Evolutionary conservation across 2,888 invertebrate genomes (phyloP).

Genomic region (Amaurobius ferox): DNA sequence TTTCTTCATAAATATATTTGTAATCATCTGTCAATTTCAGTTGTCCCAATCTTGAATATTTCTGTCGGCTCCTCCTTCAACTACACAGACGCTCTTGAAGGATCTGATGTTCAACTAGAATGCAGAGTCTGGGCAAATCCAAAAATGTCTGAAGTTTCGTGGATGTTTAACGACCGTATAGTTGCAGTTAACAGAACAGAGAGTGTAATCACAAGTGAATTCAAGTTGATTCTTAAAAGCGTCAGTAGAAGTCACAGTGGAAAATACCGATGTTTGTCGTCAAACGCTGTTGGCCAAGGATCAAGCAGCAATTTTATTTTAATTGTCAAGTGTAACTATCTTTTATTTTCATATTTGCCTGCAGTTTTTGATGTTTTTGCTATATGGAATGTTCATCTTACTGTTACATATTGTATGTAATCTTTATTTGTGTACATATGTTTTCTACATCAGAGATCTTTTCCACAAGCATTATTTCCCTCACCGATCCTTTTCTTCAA

Average conservation of each 20-base stretch:
- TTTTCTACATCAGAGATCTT: too few relatives aligned
- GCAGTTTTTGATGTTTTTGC: too few relatives aligned
- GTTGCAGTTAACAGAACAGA: conserved; percentile 54
- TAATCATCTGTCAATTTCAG: conserved; percentile 80
- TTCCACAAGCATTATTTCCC: too few relatives aligned
- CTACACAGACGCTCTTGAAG: conserved; percentile 91
- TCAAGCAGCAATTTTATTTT: conserved; percentile 73
- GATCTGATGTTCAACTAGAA: conserved; percentile 94
- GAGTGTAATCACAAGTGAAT: conserved; percentile 74
- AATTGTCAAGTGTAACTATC: conserved; percentile 74
- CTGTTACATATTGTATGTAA: too few relatives aligned
- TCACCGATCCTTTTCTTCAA: too few relatives aligned
- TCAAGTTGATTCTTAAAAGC: conserved; percentile 74
- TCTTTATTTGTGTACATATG: too few relatives aligned
- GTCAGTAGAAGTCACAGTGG: conserved; percentile 73
- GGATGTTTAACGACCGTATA: conserved; percentile 79
- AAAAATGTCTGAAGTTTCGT: conserved; percentile 87
- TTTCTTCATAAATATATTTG: too few relatives aligned
- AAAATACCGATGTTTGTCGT: conserved; percentile 74
- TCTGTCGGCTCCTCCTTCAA: conserved; percentile 89
- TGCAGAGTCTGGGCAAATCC: conserved; percentile 94
- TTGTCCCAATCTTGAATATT: conserved; percentile 89
- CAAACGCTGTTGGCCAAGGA: conserved; percentile 74
- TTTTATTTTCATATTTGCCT: too few relatives aligned
- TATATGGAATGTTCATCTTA: too few relatives aligned